phyloP scores from a whole-genome alignment of 2,888 invertebrate genomes.

The Dolomedes plantarius region DNA sequence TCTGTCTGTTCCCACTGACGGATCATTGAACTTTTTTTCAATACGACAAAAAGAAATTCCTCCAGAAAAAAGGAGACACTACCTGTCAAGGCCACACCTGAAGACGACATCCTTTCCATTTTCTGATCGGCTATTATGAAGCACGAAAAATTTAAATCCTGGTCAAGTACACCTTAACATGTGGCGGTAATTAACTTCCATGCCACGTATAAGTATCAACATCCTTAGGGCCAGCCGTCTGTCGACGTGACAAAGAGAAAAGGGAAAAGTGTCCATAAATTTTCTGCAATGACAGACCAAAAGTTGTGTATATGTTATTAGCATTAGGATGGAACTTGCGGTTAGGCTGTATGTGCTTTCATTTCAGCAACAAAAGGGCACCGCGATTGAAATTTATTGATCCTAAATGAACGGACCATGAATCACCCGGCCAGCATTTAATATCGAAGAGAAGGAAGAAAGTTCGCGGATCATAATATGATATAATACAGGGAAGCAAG shows the following conservation, averaged over 20 bases:
- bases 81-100: neutral
- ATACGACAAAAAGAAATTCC: neutral
- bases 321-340: conserved; percentile 29
- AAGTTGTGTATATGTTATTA: conserved; percentile 9
- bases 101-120: neutral
- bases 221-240: neutral
- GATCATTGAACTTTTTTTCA: neutral
- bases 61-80: neutral
- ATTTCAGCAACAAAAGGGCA: conserved; percentile 22
- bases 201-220: neutral
- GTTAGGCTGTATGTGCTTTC: conserved; percentile 25
- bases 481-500: no score
- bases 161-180: conserved; percentile 5
- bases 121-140: neutral
- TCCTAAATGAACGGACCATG: conserved; percentile 13
- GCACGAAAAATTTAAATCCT: neutral
- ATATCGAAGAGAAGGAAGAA: neutral
- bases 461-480: neutral
- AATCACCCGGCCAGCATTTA: conserved; percentile 16
- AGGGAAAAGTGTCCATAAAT: neutral
- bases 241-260: neutral
- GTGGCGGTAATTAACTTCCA: neutral
- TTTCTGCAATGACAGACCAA: conserved; percentile 1
- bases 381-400: conserved; percentile 33
- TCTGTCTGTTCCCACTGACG: neutral